phyloP scores from a whole-genome alignment of 2,888 invertebrate genomes.

The Drosophila mimetica region DNA sequence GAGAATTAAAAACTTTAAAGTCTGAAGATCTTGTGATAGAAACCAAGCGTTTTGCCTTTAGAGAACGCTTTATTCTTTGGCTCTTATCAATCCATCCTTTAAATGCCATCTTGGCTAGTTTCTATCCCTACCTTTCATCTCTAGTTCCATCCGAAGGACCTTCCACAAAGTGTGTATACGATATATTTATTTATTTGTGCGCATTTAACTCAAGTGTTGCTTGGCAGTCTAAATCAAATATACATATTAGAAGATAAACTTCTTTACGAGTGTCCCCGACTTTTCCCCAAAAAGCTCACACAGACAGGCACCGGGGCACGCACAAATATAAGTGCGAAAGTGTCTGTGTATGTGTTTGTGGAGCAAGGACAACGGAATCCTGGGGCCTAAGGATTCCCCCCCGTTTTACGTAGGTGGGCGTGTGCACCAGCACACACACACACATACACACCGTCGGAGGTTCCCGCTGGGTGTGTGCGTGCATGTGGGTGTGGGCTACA shows the following conservation, averaged over 20 bases:
- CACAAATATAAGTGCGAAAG: constrained; percentile 1
- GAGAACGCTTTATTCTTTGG: too few relatives aligned
- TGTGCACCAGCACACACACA: constrained; percentile 18
- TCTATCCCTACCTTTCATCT: background rate
- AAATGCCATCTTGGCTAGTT: background rate
- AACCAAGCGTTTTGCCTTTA: too few relatives aligned
- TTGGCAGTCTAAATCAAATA: constrained; percentile 49
- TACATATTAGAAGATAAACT: constrained; percentile 37
- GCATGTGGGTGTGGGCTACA: constrained; percentile 21
- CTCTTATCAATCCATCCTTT: background rate
- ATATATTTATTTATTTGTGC: constrained; percentile 23
- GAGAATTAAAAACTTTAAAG: too few relatives aligned
- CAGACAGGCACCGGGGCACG: constrained; percentile 24
- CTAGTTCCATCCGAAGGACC: background rate
- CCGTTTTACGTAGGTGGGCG: constrained; percentile 21
- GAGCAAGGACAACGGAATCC: constrained; percentile 23
- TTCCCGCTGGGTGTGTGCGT: background rate
- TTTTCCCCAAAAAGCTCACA: constrained; percentile 33
- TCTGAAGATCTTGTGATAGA: too few relatives aligned
- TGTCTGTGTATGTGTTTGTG: constrained; percentile 12
- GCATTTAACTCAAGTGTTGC: constrained; percentile 45
- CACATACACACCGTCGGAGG: background rate
- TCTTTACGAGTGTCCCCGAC: constrained; percentile 17
- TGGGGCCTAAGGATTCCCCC: background rate
- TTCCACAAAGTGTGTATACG: constrained; percentile 8